phyloP scores from a whole-genome alignment of 2,113 vertebrate species.

The Ptyas mucosa region DNA sequence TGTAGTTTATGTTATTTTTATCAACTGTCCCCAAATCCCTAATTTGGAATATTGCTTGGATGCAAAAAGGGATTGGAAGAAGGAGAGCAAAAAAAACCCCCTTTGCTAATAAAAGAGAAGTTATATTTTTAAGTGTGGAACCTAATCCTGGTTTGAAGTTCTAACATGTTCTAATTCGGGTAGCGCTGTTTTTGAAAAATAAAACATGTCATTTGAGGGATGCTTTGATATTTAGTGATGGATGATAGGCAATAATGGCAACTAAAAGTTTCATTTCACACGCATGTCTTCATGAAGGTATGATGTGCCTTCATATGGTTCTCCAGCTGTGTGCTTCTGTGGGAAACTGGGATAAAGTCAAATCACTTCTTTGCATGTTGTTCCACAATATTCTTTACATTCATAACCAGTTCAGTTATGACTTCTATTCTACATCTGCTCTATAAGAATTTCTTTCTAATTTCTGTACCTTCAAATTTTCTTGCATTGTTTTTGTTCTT shows the following conservation, averaged over 20 bases:
- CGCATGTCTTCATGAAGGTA: background rate
- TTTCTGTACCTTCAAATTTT: background rate
- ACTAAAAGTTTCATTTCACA: background rate
- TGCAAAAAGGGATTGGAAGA: no score
- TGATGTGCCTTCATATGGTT: background rate
- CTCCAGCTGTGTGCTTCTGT: background rate
- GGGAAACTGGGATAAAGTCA: background rate
- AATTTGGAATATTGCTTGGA: no score
- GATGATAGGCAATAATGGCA: background rate
- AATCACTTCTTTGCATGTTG: background rate
- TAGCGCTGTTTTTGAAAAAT: background rate
- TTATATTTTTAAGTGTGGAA: background rate
- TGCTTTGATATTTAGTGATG: background rate
- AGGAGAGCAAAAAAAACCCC: no score
- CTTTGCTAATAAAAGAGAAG: background rate
- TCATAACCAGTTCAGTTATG: background rate
- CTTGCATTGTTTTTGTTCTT: background rate
- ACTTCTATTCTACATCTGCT: background rate
- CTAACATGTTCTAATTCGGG: no score
- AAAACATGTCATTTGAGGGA: background rate
- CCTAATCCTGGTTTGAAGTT: background rate
- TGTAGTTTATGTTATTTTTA: no score
- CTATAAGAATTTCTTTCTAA: background rate
- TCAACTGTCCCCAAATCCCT: no score
- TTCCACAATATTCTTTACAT: background rate